Percentiles rank a stretch among this genome's conserved stretches.
These are phyloP conservation scores for Peromyscus californicus DNA, from an alignment of 2,113 vertebrate species.

Conservation along the genomic window DNA sequence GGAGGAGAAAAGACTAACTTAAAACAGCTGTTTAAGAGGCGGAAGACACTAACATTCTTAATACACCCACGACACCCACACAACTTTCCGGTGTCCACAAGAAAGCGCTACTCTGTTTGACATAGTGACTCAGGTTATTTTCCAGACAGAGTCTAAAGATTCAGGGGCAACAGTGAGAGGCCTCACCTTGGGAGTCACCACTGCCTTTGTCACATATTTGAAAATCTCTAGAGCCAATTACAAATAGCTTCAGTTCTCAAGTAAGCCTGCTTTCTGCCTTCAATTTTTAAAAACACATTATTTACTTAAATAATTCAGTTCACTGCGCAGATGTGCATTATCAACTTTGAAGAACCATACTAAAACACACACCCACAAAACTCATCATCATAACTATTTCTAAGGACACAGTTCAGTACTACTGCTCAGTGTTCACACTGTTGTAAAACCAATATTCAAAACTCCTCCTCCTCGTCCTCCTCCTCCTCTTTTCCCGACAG, in stretches of 20 bases:
- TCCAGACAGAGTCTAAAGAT: not conserved
- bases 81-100: not conserved
- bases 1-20: constrained; percentile 77
- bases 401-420: not conserved
- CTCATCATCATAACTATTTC: not conserved
- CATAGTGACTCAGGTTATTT: not conserved
- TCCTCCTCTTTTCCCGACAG: not conserved
- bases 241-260: not conserved
- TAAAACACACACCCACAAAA: not conserved
- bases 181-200: not conserved
- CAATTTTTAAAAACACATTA: not conserved
- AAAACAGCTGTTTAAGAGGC: constrained; percentile 45
- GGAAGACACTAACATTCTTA: constrained; percentile 31
- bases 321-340: not conserved
- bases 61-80: not conserved
- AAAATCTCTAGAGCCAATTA: not conserved
- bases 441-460: not conserved
- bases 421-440: not conserved
- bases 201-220: not conserved
- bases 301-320: constrained; percentile 35
- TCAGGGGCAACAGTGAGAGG: not conserved
- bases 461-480: not conserved
- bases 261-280: not conserved
- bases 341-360: not conserved
- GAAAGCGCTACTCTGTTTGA: not conserved